Percentiles rank a stretch among this genome's conserved stretches.
These are phyloP conservation scores for Python bivittatus DNA, from an alignment of 2,113 vertebrate species.

Conservation along the genomic window DNA sequence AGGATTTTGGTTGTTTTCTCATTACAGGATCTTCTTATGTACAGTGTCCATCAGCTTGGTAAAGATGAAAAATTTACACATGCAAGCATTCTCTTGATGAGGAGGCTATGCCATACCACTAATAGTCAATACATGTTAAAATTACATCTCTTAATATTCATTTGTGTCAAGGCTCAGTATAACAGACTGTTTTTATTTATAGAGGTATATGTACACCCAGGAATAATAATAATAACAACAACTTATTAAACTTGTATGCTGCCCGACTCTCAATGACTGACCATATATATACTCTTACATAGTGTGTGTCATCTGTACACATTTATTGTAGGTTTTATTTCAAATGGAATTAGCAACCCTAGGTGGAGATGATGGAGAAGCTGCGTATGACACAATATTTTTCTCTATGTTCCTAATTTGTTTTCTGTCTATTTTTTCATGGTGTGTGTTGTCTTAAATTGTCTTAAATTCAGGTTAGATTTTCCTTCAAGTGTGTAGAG, in stretches of 20 bases:
- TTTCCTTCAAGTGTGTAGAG: background rate
- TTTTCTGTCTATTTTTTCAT: background rate
- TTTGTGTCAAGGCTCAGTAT: background rate
- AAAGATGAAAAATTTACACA: background rate
- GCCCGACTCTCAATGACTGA: background rate
- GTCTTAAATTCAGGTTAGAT: too few relatives aligned
- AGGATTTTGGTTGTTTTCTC: background rate
- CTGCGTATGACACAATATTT: background rate
- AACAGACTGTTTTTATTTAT: background rate
- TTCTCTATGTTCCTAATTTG: background rate
- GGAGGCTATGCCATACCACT: background rate
- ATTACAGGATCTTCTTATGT: background rate
- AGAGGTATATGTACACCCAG: background rate
- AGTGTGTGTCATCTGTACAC: background rate
- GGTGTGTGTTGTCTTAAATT: background rate
- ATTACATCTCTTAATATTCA: conserved; percentile 2
- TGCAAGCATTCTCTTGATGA: background rate
- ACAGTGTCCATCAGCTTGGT: background rate
- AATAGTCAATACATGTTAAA: background rate
- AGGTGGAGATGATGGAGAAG: too few relatives aligned
- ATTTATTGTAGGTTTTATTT: background rate
- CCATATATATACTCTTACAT: too few relatives aligned
- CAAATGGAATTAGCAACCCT: background rate
- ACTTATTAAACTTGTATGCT: background rate
- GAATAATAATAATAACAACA: background rate